These are phyloP conservation scores for Cirrhinus mrigala DNA, from an alignment of 2,797 vertebrate species.

Conservation along the genomic window DNA sequence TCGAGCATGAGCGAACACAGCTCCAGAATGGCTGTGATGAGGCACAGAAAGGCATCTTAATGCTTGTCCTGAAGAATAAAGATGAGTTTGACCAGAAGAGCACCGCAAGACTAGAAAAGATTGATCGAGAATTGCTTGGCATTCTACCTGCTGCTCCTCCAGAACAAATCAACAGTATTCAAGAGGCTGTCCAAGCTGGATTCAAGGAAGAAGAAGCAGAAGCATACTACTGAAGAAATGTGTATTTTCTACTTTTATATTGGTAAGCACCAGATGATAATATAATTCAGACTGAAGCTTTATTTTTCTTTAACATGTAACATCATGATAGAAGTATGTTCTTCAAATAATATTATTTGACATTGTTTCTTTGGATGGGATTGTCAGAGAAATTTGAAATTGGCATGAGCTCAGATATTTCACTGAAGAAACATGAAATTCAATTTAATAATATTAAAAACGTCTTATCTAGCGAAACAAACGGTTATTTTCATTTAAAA, in stretches of 20 bases:
- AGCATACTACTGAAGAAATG: background rate
- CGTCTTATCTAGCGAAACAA: too few relatives aligned
- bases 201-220: background rate
- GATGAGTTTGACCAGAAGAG: slow-evolving; percentile 23
- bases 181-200: background rate
- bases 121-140: slow-evolving; percentile 29
- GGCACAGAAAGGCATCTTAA: slow-evolving; percentile 41
- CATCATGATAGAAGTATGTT: too few relatives aligned
- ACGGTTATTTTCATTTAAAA: too few relatives aligned
- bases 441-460: background rate
- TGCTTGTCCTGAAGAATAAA: slow-evolving; percentile 53
- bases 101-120: slow-evolving; percentile 30
- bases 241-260: background rate
- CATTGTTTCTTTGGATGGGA: background rate
- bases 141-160: slow-evolving; percentile 43
- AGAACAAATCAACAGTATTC: slow-evolving; percentile 34
- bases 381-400: background rate
- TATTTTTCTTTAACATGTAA: background rate
- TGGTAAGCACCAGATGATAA: background rate
- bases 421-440: background rate
- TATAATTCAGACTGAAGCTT: background rate
- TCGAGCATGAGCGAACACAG: background rate
- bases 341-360: background rate
- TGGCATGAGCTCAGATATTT: background rate
- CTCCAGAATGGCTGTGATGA: slow-evolving; percentile 37